Evolutionary conservation across 2,113 vertebrate genomes (phyloP), one percentile per base, ranked within the genome.

Genomic region (Anguilla japonica): DNA sequence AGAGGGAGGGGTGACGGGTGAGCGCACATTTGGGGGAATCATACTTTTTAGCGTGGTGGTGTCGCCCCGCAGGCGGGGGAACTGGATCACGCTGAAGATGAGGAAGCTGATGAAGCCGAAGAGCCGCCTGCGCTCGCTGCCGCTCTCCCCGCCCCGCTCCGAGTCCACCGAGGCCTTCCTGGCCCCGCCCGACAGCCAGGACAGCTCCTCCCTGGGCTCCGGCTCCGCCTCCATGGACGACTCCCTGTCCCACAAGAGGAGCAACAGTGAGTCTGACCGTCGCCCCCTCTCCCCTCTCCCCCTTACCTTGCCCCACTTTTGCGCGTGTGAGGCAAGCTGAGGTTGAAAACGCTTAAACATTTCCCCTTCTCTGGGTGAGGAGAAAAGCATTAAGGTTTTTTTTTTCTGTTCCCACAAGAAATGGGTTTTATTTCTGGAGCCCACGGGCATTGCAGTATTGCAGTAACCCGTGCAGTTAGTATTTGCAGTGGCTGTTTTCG

Each of bases 41-140:
- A 53, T 34, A 16, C 43, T 29, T 18, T 20, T 63, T 39, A 57
- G 60, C 60, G 4, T 79, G 26, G 8, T 82, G 26, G 22, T 34
- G 26, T 63, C 94, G 86, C 82, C 3, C 91, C 43, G 85, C 90
- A 99, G 98, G 90, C 97, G 98, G 86, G 98, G 98, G 83, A 99
- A 99, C 95, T 99, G 98, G 98, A 99, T 99, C 94, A 96, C 98
- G 20, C 92, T 98, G 91, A 99, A 99, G 95, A 99, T 99, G 98
- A 98, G 91, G 93, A 99, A 99, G 91, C 91, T 99, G 91, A 99
- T 99, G 90, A 99, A 98, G 89, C 97, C 98, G 0, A 99, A 98
- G 94, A 97, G 96, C 90, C 95, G 98, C 0, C 98, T 99, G 88
- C 96, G 97, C 83, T 99, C 98, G 0, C 93, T 97, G 88, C 97